Evolutionary conservation across 2,888 invertebrate genomes (phyloP), one percentile per base, ranked within the genome.

Genomic region (Agriopis leucophaearia): DNA sequence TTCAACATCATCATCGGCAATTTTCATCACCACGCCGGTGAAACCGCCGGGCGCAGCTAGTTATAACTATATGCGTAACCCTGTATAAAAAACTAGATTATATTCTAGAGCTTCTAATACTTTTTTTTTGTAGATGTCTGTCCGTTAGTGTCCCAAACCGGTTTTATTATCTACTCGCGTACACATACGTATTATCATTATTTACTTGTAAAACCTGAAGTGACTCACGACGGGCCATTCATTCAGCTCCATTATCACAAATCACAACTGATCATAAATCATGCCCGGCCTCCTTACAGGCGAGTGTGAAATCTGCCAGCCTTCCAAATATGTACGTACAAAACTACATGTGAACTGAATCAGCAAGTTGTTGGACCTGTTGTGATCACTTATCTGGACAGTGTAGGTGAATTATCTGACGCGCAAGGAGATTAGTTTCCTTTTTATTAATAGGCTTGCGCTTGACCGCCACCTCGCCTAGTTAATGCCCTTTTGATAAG

Each of bases 261-360:
- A 15, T 47, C 51, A 51, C n/a, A 51, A n/a, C 18, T 8, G 36
- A 16, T 62, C 48, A 35, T 48, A 55, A 54, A 35, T 48, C 58
- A 58, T 38, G 36, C 48, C 47, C 12, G 15, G 42, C 13, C 13
- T 6, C 55, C 42, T 7, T 6, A 52, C 15, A 40, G 3, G n/a
- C 52, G 16, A 16, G 40, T 36, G 55, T 36, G 48, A 44, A 55
- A 42, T 66, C 44, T 35, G 48, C 48, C 45, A 42, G 38, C 35
- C 45, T 40, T 16, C 66, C 61, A 51, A 61, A 61, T 57, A 66
- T 57, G 56, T 51, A 66, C 57, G 56, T 51, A 56, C 45, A 52
- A 47, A 38, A 57, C 35, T 57, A 56, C 54, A 16, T 40, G 40
- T 27, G 40, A 9, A 10, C 66, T 60, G 66, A 61, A n/a, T 57